A percentile compares a stretch with the other conserved stretches of the same genome.
These are phyloP conservation scores for Virgularia gustaviana DNA, from an alignment of 92 coral and sea anemone genomes.

Conservation along the genomic window DNA sequence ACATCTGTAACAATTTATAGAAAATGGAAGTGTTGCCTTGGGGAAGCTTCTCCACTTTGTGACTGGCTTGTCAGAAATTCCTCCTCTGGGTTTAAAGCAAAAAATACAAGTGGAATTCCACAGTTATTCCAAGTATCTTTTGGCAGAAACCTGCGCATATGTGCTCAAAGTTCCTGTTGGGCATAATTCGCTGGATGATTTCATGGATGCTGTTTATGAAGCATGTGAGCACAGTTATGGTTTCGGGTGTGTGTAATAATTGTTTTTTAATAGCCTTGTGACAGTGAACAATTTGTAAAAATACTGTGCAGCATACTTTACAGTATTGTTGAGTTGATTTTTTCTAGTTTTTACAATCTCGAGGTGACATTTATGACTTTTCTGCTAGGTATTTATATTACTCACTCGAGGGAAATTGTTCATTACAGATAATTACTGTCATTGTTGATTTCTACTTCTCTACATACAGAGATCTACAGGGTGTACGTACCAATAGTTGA, in stretches of 20 bases:
- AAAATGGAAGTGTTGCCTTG: slow-evolving; percentile 28
- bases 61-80: slow-evolving; percentile 8
- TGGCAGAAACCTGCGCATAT: slow-evolving; percentile 38
- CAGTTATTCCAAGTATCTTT: background rate
- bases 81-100: slow-evolving; percentile 25
- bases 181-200: slow-evolving; percentile 24
- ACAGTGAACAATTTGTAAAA: background rate
- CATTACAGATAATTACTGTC: too few species aligned
- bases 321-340: too few species aligned
- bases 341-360: too few species aligned
- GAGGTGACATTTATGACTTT: too few species aligned
- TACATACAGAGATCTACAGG: too few species aligned
- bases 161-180: slow-evolving; percentile 23
- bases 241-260: background rate
- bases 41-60: slow-evolving; percentile 13
- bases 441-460: too few species aligned
- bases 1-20: slow-evolving; percentile 13
- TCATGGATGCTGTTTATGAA: slow-evolving; percentile 13
- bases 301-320: background rate
- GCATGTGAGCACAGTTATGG: slow-evolving; percentile 38
- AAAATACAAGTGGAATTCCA: slow-evolving; percentile 32
- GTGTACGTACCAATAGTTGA: too few species aligned
- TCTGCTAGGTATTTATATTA: too few species aligned
- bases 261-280: background rate
- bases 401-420: too few species aligned